Evolutionary conservation across 2,888 invertebrate species (phyloP).

Genomic region (Petrolisthes cinctipes): DNA sequence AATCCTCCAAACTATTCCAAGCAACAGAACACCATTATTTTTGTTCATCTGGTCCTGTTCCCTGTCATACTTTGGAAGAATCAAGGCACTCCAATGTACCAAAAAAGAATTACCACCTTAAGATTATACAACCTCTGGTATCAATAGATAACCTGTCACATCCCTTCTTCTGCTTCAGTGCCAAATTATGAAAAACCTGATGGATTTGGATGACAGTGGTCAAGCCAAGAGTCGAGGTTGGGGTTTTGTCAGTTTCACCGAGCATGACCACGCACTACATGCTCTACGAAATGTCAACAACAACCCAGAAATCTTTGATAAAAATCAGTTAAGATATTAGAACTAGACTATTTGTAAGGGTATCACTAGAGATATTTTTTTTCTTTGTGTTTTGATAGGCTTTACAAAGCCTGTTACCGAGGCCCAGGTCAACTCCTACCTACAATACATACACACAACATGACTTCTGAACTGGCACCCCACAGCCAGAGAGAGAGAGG

Average conservation of each 20-base stretch:
- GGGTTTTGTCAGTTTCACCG: constrained; percentile 91
- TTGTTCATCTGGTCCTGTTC: too few relatives aligned
- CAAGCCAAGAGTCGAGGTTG: constrained; percentile 87
- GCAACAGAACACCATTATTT: too few relatives aligned
- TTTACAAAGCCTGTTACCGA: neutral
- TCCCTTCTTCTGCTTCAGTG: constrained; percentile 72
- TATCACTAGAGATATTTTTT: neutral
- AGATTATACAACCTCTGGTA: too few relatives aligned
- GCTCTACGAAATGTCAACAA: constrained; percentile 91
- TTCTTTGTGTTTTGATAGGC: neutral
- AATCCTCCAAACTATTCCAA: too few relatives aligned
- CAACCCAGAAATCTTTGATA: constrained; percentile 88
- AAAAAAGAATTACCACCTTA: too few relatives aligned
- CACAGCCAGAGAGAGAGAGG: too few relatives aligned
- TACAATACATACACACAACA: neutral
- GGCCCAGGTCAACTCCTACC: neutral
- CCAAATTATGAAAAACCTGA: constrained; percentile 88
- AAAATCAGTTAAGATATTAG: constrained; percentile 76
- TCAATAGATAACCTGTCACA: too few relatives aligned
- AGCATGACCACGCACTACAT: constrained; percentile 87
- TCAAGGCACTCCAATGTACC: too few relatives aligned
- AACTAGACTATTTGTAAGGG: constrained; percentile 40
- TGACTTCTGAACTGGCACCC: neutral
- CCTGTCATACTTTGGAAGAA: too few relatives aligned
- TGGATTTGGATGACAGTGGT: constrained; percentile 76